Base-by-base conservation (phyloP, 2,888 invertebrate species). In the Pyrochroa serraticornis region DNA sequence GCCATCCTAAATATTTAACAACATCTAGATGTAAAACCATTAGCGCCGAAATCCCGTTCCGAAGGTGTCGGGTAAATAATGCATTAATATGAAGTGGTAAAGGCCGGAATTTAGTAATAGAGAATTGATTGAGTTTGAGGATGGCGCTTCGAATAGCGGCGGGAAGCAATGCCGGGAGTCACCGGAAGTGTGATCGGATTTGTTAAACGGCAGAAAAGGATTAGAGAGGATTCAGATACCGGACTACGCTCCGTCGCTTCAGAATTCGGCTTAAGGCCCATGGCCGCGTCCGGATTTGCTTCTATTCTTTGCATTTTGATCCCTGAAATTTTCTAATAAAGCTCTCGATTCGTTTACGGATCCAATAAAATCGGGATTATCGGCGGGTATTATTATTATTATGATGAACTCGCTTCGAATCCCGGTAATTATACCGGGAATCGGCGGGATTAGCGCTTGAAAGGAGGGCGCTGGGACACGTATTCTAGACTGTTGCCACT, bases 111-210 rank as follows among this genome's bases (percentile, higher is more conserved):
- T 47, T 36, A 14, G 43, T 38, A 52, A 57, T 56, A 39, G 39
- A 33, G 54, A 51, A 63, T 58, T 60, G 60, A 63, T 60, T 60
- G 51, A 44, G 54, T 57, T 37, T 51, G 37, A 33, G 41, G 54
- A 51, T 37, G 31, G 59, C 38, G 36, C 44, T 22, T 46, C 54
- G 44, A 63, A 58, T 53, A 52, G 60, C 65, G 65, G 68, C 65
- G 67, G 69, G 66, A 67, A 70, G 70, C 69, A 69, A 65, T 67
- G 66, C 67, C 68, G 62, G 66, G 67, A 70, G 71, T 70, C 71
- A 70, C 71, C 71, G 73, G 74, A 75, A 74, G 75, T 76, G 75
- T 72, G 75, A 76, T 77, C 75, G 75, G 76, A 76, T 77, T 76
- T 76, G 74, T 71, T 76, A 76, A 77, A 76, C 74, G 72, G 75